Base-by-base conservation (phyloP, 2,888 invertebrate genomes). In the Amiota mariae region DNA sequence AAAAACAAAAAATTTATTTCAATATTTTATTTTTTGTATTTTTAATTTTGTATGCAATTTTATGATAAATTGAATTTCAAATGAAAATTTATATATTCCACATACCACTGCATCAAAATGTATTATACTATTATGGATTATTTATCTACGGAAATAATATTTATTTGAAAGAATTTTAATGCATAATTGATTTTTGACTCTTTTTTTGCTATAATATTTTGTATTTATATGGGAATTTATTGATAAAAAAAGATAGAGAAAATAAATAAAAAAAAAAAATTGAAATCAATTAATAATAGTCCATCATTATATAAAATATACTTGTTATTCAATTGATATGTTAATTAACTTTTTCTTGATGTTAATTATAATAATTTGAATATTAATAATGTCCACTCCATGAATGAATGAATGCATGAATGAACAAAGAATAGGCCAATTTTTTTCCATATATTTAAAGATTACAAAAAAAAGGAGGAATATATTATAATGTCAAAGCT, bases 271-370 rank as follows among this genome's bases (percentile, higher is more conserved):
- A 46, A 61, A 3, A 13, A 1, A 4, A 12, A 10, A 24, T 24
- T 24, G n/a, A n/a, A 24, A 24, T 24, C 1, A 24, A 8, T 9
- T 12, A 63, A 61, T 3, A 13, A 3, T 2, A 36, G 2, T 46
- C 8, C 46, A 63, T 24, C 11, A 59, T 11, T 15, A 15, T 18
- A 18, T 36, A 63, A 59, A 20, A 59, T 18, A 18, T 18, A 24
- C 18, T 11, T 59, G 20, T 59, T 59, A 20, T 70, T 36, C n/a
- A 70, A 46, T 15, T 47, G 59, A 70, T 70, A 70, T 71, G 61
- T 49, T 61, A 71, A 71, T 71, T 61, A 71, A 71, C 59, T 59
- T 57, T 15, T 36, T 36, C 36, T 57, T 70, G 47, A 57, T 70
- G 70, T 57, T 70, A 70, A 70, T 70, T 70, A 36, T 36, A 36